Conservation (phyloP, 2,113 vertebrate genomes). For the Galbula dea region DNA sequence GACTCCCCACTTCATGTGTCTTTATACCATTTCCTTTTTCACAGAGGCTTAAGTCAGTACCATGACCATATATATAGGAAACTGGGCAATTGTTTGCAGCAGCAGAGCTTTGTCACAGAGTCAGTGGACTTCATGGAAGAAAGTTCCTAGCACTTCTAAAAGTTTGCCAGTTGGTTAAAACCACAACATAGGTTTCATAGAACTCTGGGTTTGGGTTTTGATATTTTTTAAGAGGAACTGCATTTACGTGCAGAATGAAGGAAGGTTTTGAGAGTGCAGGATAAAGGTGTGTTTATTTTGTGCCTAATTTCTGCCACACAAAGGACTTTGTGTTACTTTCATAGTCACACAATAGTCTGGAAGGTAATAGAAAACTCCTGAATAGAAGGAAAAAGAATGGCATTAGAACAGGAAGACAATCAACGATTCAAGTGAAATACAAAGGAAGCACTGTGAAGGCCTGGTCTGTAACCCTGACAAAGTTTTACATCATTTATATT, state of each 20-base stretch:
- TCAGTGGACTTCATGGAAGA: not conserved
- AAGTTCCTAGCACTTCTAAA: not conserved
- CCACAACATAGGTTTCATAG: fast-evolving
- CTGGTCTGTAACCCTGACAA: conserved; percentile 9
- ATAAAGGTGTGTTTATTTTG: conserved; percentile 54
- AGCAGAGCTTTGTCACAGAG: not conserved
- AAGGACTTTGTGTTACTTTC: conserved; percentile 57
- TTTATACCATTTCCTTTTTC: conserved; percentile 11
- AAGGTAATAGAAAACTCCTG: conserved; percentile 72
- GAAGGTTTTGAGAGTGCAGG: not conserved
- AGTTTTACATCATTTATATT: conserved; percentile 36
- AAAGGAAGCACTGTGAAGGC: conserved; percentile 65
- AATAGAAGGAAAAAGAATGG: conserved; percentile 74
- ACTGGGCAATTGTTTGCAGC: not conserved
- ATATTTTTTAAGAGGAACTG: not conserved
- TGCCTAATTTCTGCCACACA: conserved; percentile 34
- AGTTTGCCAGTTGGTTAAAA: not conserved
- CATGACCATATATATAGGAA: not conserved
- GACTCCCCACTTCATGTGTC: not conserved
- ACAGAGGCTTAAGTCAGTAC: not conserved
- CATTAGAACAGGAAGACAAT: conserved; percentile 63
- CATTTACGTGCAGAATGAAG: not conserved
- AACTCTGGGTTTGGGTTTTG: not conserved
- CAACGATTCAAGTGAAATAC: conserved; percentile 43
- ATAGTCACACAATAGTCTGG: conserved; percentile 62